Conservation (phyloP, 2,888 invertebrate species). For the Microchrysa polita region DNA sequence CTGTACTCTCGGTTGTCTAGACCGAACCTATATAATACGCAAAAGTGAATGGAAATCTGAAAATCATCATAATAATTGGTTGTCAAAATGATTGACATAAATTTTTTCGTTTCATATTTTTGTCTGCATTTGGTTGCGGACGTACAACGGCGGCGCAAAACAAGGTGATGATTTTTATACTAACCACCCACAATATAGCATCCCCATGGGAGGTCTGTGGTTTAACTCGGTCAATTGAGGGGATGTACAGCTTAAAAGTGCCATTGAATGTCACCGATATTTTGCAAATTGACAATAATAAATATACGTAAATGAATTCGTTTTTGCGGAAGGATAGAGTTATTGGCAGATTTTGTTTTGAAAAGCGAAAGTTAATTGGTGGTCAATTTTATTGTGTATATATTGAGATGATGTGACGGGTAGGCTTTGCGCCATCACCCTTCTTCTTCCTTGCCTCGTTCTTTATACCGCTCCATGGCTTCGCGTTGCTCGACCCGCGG, state of each 20-base stretch:
- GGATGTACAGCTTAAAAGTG: slow-evolving; percentile 13
- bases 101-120: slow-evolving; percentile 30
- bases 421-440: too few species aligned
- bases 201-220: neutral
- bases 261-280: slow-evolving; percentile 15
- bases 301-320: slow-evolving; percentile 16
- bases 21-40: too few species aligned
- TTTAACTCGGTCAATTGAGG: slow-evolving; percentile 28
- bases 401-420: too few species aligned
- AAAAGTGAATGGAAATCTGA: slow-evolving; percentile 43
- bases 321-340: neutral
- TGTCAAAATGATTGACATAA: slow-evolving; percentile 46
- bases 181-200: too few species aligned
- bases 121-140: neutral
- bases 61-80: slow-evolving; percentile 47
- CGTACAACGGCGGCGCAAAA: neutral
- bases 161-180: too few species aligned
- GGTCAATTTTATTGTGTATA: too few species aligned
- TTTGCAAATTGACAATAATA: slow-evolving; percentile 38
- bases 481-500: too few species aligned
- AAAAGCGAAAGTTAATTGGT: neutral
- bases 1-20: neutral
- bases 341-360: neutral
- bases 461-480: too few species aligned
- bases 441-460: too few species aligned